Conservation (phyloP, 2,888 invertebrate genomes). For the Escarpia spicata region DNA sequence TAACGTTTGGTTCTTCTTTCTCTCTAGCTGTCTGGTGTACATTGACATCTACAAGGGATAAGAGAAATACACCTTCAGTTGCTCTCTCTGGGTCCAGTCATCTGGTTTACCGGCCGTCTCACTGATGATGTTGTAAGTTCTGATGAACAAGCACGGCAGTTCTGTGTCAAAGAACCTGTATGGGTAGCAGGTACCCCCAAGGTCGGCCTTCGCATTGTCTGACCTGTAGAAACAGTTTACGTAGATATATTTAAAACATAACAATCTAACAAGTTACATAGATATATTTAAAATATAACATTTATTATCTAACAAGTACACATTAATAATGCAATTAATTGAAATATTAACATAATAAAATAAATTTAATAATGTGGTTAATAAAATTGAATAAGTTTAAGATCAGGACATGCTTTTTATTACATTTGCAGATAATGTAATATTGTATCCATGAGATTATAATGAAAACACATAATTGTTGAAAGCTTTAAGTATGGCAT, state of each 20-base stretch:
- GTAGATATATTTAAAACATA: too few species aligned
- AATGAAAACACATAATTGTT: too few species aligned
- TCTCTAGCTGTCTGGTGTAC: neutral
- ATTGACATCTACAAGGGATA: neutral
- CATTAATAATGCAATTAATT: too few species aligned
- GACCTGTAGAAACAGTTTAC: neutral
- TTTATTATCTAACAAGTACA: too few species aligned
- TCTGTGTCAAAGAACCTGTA: neutral
- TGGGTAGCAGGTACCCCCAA: neutral
- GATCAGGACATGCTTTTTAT: neutral
- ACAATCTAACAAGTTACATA: too few species aligned
- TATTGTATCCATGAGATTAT: too few species aligned
- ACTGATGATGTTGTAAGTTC: neutral
- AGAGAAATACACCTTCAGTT: neutral
- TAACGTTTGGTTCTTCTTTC: neutral
- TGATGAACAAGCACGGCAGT: neutral
- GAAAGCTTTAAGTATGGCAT: too few species aligned
- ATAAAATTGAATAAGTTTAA: neutral
- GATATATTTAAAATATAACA: neutral
- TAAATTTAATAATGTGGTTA: neutral
- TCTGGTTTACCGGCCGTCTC: neutral
- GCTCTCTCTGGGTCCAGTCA: neutral
- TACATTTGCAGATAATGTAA: too few species aligned
- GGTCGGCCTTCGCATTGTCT: neutral
- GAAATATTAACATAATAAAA: neutral